A percentile compares a stretch with the other conserved stretches of the same genome.
These are phyloP conservation scores for Brachynemurus nebulosus DNA, from an alignment of 2,888 invertebrate genomes.

Conservation along the genomic window DNA sequence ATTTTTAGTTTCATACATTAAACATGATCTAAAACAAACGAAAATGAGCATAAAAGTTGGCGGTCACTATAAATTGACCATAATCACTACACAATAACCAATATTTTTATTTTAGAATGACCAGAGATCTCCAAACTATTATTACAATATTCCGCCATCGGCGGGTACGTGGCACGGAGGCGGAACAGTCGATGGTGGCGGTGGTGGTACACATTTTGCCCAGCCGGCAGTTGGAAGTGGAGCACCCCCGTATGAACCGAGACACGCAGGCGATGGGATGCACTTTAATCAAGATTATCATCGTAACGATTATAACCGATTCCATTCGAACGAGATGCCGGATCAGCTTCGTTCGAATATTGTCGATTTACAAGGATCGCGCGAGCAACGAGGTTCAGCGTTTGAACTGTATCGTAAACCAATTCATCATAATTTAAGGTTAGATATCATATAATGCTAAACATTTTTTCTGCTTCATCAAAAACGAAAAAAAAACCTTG, in stretches of 20 bases:
- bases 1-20: too few species aligned
- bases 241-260: constrained; percentile 30
- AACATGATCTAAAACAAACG: too few species aligned
- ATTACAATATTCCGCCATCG: constrained; percentile 16
- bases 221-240: constrained; percentile 22
- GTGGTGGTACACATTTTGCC: constrained; percentile 15
- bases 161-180: constrained; percentile 21
- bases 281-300: constrained; percentile 6
- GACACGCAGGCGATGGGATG: constrained; percentile 22
- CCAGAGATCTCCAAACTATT: constrained; percentile 15
- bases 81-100: background rate
- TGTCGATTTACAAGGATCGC: constrained; percentile 64
- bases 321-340: constrained; percentile 2
- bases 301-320: constrained; percentile 3
- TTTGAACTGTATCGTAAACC: constrained; percentile 90
- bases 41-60: too few species aligned
- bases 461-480: too few species aligned
- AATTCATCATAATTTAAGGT: constrained; percentile 72
- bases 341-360: constrained; percentile 22
- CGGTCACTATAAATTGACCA: too few species aligned
- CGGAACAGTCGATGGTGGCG: constrained; percentile 17
- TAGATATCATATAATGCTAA: constrained; percentile 29
- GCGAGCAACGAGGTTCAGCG: constrained; percentile 87
- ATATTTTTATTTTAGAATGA: constrained; percentile 5
- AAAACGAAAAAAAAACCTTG: too few species aligned